A percentile compares a stretch with the other conserved stretches of the same genome.
Evolutionary conservation across 2,797 vertebrate species (phyloP).

Genomic region (Arctocebus calabarensis): DNA sequence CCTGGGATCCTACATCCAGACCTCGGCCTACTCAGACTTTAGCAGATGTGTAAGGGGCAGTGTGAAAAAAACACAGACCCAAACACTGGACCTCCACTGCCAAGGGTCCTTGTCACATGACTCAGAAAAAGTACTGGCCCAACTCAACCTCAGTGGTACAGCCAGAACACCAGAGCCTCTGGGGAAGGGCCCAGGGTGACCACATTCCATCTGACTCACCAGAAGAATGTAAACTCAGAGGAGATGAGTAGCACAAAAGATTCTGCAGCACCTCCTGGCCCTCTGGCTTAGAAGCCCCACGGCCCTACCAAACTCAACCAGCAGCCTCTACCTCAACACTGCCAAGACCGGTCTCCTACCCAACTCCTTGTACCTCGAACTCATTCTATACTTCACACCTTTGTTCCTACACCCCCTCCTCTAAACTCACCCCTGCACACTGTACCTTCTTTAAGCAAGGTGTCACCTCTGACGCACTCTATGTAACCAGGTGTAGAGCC

Average conservation of each 20-base stretch:
- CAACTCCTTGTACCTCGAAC: neutral
- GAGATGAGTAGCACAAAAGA: neutral
- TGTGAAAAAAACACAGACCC: neutral
- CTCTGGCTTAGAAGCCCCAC: neutral
- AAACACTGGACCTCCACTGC: neutral
- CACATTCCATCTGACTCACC: neutral
- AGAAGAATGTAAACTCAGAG: neutral
- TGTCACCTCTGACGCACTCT: neutral
- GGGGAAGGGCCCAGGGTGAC: neutral
- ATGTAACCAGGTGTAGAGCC: neutral
- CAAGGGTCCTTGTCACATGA: neutral
- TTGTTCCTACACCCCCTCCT: neutral
- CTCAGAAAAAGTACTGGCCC: neutral
- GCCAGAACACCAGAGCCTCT: neutral
- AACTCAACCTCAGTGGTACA: neutral
- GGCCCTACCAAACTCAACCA: neutral
- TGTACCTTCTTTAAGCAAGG: neutral
- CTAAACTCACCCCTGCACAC: neutral
- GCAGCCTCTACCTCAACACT: neutral
- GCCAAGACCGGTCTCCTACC: neutral
- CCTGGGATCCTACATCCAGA: neutral
- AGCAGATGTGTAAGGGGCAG: neutral
- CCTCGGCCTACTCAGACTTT: neutral
- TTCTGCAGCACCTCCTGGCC: fast-evolving
- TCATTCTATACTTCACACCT: neutral